Percentiles rank a stretch among this genome's conserved stretches.
phyloP scores from a whole-genome alignment of 2,888 invertebrate species.

The Patella caerulea region DNA sequence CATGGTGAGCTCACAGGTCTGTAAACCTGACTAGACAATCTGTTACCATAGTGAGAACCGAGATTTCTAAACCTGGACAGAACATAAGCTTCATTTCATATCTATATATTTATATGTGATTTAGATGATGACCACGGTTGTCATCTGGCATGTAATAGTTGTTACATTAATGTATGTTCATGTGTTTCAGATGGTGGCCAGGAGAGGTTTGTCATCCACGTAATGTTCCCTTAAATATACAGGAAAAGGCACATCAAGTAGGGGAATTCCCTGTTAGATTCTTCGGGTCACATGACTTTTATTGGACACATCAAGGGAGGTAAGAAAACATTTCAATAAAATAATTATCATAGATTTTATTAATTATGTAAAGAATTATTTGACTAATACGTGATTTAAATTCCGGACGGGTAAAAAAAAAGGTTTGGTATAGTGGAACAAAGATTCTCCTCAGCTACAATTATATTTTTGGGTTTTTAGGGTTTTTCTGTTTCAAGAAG shows the following conservation, averaged over 20 bases:
- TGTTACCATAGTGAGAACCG: no score
- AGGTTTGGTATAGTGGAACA: not conserved
- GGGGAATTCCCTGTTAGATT: slow-evolving; percentile 95
- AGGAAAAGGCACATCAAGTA: slow-evolving; percentile 79
- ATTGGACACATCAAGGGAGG: slow-evolving; percentile 72
- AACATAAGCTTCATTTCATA: not conserved
- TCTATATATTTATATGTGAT: not conserved
- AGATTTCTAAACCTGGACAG: not conserved
- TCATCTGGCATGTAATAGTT: not conserved
- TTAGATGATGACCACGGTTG: not conserved
- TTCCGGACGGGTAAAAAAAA: not conserved
- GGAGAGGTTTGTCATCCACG: slow-evolving; percentile 87
- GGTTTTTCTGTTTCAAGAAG: slow-evolving; percentile 92
- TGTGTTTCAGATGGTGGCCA: slow-evolving; percentile 89
- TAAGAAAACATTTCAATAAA: slow-evolving; percentile 33
- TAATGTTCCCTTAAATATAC: slow-evolving; percentile 86
- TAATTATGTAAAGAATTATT: not conserved
- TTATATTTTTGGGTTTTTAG: slow-evolving; percentile 44
- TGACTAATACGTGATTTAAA: not conserved
- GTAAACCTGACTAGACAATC: no score
- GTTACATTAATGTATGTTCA: not conserved
- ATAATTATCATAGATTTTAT: no score
- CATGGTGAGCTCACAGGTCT: no score
- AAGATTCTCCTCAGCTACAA: not conserved
- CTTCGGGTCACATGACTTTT: slow-evolving; percentile 92